Conservation (phyloP, 1,140 invertebrate genomes). For the Macrotrachela quadricornifera region DNA sequence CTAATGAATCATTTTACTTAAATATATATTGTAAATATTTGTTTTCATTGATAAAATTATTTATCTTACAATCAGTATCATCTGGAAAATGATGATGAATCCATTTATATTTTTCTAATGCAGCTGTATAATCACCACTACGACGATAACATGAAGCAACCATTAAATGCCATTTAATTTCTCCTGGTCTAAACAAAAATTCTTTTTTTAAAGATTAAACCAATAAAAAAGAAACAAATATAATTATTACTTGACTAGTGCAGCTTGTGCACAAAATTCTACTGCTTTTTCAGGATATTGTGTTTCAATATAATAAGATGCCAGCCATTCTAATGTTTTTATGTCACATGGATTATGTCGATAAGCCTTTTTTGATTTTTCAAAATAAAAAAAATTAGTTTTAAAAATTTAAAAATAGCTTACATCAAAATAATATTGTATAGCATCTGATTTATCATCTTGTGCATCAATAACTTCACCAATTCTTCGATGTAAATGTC, state of each 20-base stretch:
- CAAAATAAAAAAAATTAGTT: conserved; percentile 12
- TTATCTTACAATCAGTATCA: conserved; percentile 57
- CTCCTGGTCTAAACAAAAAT: conserved; percentile 38
- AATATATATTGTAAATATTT: too few species aligned
- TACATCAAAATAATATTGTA: conserved; percentile 72
- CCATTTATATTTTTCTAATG: conserved; percentile 52
- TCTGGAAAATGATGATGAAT: conserved; percentile 58
- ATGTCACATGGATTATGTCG: conserved; percentile 70
- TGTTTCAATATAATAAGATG: conserved; percentile 65
- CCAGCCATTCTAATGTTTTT: conserved; percentile 65
- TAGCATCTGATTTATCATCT: conserved; percentile 70
- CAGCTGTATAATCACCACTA: conserved; percentile 59
- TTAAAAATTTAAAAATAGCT: conserved; percentile 13
- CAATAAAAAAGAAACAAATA: background rate
- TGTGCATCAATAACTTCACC: conserved; percentile 60
- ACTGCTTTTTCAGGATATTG: conserved; percentile 72
- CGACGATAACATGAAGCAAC: conserved; percentile 59
- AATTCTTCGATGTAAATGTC: conserved; percentile 53
- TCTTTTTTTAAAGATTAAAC: too few species aligned
- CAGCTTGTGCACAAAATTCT: conserved; percentile 61
- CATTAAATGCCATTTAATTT: conserved; percentile 60
- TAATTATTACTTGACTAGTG: conserved; percentile 47
- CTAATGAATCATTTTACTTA: too few species aligned
- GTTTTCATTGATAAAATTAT: too few species aligned
- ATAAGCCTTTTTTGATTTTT: conserved; percentile 44